Evolutionary conservation across 2,888 invertebrate genomes (phyloP).

Genomic region (Apodemia mormo): DNA sequence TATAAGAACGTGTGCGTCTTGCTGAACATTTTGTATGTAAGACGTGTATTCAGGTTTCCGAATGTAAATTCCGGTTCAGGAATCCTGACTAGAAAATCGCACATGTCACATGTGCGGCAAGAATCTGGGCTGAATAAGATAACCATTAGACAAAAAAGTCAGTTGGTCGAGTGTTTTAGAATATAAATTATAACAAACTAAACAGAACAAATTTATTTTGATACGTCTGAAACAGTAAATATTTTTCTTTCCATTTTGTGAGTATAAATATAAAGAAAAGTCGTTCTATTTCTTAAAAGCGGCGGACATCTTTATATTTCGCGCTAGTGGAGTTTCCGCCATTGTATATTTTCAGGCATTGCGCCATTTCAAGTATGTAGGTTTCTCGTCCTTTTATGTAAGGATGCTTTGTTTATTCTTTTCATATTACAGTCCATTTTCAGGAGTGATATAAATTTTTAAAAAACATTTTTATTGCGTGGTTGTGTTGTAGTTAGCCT

Average conservation of each 20-base stretch:
- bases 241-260: not conserved
- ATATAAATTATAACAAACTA: conserved; percentile 21
- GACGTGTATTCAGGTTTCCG: no score
- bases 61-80: no score
- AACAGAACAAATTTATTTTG: not conserved
- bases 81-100: no score
- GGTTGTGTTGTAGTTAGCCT: no score
- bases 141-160: no score
- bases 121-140: no score
- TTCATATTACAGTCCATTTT: not conserved
- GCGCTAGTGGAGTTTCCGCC: conserved; percentile 14
- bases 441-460: not conserved
- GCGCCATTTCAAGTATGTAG: conserved; percentile 37
- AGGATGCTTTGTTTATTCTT: conserved; percentile 24
- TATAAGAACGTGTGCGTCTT: no score
- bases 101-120: no score
- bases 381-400: conserved; percentile 37
- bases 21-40: no score
- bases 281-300: conserved; percentile 14
- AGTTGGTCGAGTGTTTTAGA: no score
- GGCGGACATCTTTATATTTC: conserved; percentile 11
- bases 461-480: not conserved
- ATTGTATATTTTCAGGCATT: conserved; percentile 33
- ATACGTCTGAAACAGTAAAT: not conserved
- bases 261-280: not conserved